phyloP scores from a whole-genome alignment of 2,888 invertebrate species.

The Scaptomyza flava region DNA sequence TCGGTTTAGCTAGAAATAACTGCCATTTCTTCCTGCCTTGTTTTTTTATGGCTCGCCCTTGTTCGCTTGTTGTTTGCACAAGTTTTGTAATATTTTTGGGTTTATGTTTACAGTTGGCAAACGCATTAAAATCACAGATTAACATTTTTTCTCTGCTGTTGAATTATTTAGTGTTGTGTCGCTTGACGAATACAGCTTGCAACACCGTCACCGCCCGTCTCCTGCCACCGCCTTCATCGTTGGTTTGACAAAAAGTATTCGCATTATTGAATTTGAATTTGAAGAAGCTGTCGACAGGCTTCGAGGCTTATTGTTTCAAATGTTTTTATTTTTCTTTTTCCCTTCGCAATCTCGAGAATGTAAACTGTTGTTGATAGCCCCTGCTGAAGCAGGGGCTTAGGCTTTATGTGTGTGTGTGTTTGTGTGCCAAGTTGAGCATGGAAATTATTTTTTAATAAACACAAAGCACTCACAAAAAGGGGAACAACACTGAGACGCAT shows the following conservation, averaged over 20 bases:
- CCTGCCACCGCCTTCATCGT: background rate
- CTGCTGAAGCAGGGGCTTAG: slow-evolving; percentile 32
- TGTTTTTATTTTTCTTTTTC: slow-evolving; percentile 52
- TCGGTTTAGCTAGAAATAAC: background rate
- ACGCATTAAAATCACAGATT: slow-evolving; percentile 82
- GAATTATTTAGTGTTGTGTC: slow-evolving; percentile 80
- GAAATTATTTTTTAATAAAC: slow-evolving; percentile 82
- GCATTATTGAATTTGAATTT: slow-evolving; percentile 73
- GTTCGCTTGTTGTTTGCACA: slow-evolving; percentile 69
- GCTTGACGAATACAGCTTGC: slow-evolving; percentile 8
- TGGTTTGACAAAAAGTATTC: slow-evolving; percentile 46
- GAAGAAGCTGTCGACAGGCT: slow-evolving; percentile 50
- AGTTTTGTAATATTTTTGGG: slow-evolving; percentile 81
- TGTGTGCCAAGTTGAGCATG: slow-evolving; percentile 69
- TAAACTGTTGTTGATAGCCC: slow-evolving; percentile 76
- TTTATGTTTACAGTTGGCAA: slow-evolving; percentile 81
- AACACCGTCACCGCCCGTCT: background rate
- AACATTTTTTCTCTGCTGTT: slow-evolving; percentile 60
- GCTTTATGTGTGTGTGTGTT: slow-evolving; percentile 37
- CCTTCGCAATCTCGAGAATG: slow-evolving; percentile 65
- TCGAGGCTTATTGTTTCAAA: slow-evolving; percentile 78
- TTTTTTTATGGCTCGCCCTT: slow-evolving; percentile 54
- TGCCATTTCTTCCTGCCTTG: slow-evolving; percentile 5
- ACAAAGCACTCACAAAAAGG: slow-evolving; percentile 59
- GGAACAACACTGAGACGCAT: slow-evolving; percentile 21